Evolutionary conservation across 64 coral and sea anemone genomes (phyloP), one percentile per base, ranked within the genome.

Genomic region (Actinia equina): DNA sequence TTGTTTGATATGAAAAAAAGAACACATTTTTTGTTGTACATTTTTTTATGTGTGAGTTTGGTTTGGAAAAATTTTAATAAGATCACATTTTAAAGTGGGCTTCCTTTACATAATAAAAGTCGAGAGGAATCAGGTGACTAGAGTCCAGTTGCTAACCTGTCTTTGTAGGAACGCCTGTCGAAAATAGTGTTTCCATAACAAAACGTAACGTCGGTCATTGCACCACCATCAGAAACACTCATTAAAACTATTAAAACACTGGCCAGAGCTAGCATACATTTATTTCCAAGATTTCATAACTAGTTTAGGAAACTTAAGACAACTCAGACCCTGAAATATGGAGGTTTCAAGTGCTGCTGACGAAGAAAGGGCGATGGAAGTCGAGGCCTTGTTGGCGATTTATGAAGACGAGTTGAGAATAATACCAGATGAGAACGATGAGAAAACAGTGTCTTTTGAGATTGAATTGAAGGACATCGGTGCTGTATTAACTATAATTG

Each of bases 361-460:
- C 23, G 25, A 26, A 74, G 69, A 26, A 74, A 64, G 57, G 30
- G n/a, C 83, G 77, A 91, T 91, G 89, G 90, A 92, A 18, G 16
- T 87, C 7, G 85, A 87, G 71, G 90, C 90, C 9, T 69, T 92
- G 23, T 45, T 87, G 55, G 77, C 90, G 16, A 92, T 92, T 77
- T 92, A 92, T 62, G 90, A 86, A 59, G 85, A 83, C 17, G 44
- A 87, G 23, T 83, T 92, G 79, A 56, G n/a, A 43, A 11, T 80
- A 43, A 18, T 25, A 1, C 42, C 10, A 10, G 71, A 13, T n/a
- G 76, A 67, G 0, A 19, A 76, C 20, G 57, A 67, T 0, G 18
- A 76, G 51, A 30, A 70, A 67, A 43, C 23, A 27, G 42, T 87
- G 25, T 63, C 44, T 22, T 92, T 67, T 57, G 45, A 83, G 86